Conservation (phyloP, 2,888 invertebrate genomes). For the Lasioglossum pauxillum region DNA sequence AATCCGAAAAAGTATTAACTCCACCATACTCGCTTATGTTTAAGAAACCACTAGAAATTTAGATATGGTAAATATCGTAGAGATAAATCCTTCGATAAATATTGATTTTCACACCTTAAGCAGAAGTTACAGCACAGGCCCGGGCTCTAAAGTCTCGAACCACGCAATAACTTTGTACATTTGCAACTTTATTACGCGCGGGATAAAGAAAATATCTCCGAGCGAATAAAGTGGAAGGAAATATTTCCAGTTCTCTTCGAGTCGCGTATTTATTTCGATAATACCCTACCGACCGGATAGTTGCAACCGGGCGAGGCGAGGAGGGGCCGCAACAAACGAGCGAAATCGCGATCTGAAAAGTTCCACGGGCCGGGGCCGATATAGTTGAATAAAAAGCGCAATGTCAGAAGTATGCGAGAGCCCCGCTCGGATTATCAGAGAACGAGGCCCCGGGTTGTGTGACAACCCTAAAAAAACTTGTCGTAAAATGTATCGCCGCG, state of each 20-base stretch:
- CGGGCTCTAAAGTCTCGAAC: background rate
- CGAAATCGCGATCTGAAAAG: background rate
- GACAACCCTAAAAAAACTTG: conserved; percentile 47
- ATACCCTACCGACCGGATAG: background rate
- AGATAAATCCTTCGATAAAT: background rate
- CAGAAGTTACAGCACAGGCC: background rate
- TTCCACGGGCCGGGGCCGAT: background rate
- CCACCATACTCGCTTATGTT: too few relatives aligned
- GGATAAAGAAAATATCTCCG: background rate
- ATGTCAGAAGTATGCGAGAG: conserved; percentile 8
- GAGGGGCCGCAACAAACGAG: background rate
- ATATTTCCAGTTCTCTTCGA: too few relatives aligned
- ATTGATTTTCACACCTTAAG: background rate
- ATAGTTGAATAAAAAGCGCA: conserved; percentile 27
- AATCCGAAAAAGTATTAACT: too few relatives aligned
- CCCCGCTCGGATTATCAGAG: conserved; percentile 31
- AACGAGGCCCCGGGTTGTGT: background rate
- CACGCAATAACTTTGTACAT: background rate
- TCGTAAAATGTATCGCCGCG: conserved; percentile 32
- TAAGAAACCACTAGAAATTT: too few relatives aligned
- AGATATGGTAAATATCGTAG: background rate
- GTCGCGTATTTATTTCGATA: conserved; percentile 5
- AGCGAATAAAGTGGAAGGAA: background rate
- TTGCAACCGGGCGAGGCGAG: background rate
- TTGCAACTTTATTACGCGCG: background rate